Evolutionary conservation across 2,113 vertebrate species (phyloP).

Genomic region (Propithecus coquereli): DNA sequence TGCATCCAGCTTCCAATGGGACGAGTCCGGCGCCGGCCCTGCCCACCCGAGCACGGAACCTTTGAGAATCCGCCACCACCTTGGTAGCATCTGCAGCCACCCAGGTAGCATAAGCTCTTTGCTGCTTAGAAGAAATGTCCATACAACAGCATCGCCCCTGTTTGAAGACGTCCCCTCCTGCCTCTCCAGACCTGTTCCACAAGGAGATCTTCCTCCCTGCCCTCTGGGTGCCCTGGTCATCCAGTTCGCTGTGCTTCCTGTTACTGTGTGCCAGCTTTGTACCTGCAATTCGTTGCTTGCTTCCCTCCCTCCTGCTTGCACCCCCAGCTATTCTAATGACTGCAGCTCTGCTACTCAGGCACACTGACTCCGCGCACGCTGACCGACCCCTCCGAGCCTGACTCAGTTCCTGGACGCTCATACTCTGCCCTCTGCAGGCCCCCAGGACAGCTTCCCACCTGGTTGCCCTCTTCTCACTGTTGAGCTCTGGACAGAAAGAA

Average conservation of each 20-base stretch:
- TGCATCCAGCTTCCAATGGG: slow-evolving; percentile 63
- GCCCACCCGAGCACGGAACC: slow-evolving; percentile 58
- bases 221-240: neutral
- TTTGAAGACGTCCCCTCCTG: neutral
- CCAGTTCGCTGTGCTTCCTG: neutral
- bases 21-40: slow-evolving; percentile 19
- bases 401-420: accelerated
- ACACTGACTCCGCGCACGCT: accelerated
- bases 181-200: neutral
- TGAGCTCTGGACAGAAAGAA: neutral
- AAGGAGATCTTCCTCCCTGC: neutral
- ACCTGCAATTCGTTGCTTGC: neutral
- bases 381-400: neutral
- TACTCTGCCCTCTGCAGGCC: neutral
- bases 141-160: neutral
- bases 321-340: neutral
- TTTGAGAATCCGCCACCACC: neutral
- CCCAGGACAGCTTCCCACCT: neutral
- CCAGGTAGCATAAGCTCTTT: neutral
- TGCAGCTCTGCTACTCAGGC: neutral
- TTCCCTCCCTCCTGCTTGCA: neutral
- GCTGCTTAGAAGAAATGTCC: neutral
- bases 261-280: neutral
- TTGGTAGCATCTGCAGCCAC: neutral
- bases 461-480: neutral